Percentiles rank a stretch among this genome's conserved stretches.
Conservation (phyloP, 2,797 vertebrate species). For the Acanthopagrus latus region DNA sequence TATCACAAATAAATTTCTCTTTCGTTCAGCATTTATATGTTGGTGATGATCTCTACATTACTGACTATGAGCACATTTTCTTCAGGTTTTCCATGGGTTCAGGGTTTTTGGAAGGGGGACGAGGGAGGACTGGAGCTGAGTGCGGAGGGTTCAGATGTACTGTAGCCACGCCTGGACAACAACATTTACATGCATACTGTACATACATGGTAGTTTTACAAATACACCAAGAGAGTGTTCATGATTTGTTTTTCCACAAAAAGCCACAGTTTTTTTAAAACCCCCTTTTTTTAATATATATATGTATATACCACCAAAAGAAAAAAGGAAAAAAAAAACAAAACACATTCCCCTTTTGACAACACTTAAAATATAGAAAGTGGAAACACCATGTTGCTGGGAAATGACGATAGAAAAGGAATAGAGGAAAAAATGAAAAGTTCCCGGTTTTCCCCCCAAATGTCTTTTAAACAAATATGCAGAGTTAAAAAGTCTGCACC, state of each 20-base stretch:
- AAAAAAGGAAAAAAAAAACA: slow-evolving; percentile 73
- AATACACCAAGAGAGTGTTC: slow-evolving; percentile 98
- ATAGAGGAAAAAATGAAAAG: slow-evolving; percentile 88
- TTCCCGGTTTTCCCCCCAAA: slow-evolving; percentile 89
- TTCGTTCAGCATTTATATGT: slow-evolving; percentile 99
- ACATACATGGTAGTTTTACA: slow-evolving; percentile 99
- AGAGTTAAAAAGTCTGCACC: slow-evolving; percentile 92
- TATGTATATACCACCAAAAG: slow-evolving; percentile 78
- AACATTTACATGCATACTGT: slow-evolving; percentile 98
- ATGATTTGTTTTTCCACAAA: slow-evolving; percentile 94
- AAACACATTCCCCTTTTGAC: slow-evolving; percentile 95
- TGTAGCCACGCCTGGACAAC: slow-evolving; percentile 96
- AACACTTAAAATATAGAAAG: slow-evolving; percentile 99
- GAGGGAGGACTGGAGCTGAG: slow-evolving; percentile 46
- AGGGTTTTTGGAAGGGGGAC: slow-evolving; percentile 35
- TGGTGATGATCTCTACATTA: slow-evolving; percentile 95
- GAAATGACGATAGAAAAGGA: slow-evolving; percentile 89
- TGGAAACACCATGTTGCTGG: slow-evolving; percentile 95
- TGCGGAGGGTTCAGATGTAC: slow-evolving; percentile 78
- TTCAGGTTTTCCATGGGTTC: slow-evolving; percentile 85
- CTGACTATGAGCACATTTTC: slow-evolving; percentile 89
- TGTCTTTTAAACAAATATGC: slow-evolving; percentile 85
- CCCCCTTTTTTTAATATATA: slow-evolving; percentile 41
- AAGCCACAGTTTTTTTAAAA: slow-evolving; percentile 91
- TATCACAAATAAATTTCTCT: slow-evolving; percentile 99